Conservation (phyloP, 2,888 invertebrate genomes). For the Leucoptera coffeella region DNA sequence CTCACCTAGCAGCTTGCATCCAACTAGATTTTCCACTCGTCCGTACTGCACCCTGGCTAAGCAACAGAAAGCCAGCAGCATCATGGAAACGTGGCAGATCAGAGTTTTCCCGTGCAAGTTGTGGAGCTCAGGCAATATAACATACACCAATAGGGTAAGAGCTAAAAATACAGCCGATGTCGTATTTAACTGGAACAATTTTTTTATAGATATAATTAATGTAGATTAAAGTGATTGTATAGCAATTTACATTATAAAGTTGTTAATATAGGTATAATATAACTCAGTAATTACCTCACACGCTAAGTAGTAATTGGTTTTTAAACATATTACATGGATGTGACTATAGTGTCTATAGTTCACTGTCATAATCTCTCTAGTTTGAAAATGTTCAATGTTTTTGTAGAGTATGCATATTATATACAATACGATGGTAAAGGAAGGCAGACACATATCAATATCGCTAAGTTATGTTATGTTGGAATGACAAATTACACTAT, state of each 20-base stretch:
- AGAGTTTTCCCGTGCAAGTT: constrained; percentile 71
- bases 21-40: constrained; percentile 11
- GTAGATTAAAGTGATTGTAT: background rate
- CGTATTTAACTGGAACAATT: constrained; percentile 26
- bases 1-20: constrained; percentile 50
- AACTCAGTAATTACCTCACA: too few relatives aligned
- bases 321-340: too few relatives aligned
- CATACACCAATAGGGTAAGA: constrained; percentile 61
- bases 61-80: constrained; percentile 59
- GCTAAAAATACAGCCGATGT: constrained; percentile 62
- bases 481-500: too few relatives aligned
- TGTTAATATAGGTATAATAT: too few relatives aligned
- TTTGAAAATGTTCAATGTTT: too few relatives aligned
- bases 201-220: constrained; percentile 1
- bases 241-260: background rate
- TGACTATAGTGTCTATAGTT: too few relatives aligned
- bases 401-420: too few relatives aligned
- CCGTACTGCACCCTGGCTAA: constrained; percentile 51
- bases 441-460: too few relatives aligned
- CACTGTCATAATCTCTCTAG: too few relatives aligned
- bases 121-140: constrained; percentile 56
- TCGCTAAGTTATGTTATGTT: too few relatives aligned
- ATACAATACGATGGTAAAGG: too few relatives aligned
- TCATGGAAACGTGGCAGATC: constrained; percentile 62
- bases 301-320: too few relatives aligned